Base-by-base conservation (phyloP, 1,140 invertebrate species). In the Monochamus saltuarius region DNA sequence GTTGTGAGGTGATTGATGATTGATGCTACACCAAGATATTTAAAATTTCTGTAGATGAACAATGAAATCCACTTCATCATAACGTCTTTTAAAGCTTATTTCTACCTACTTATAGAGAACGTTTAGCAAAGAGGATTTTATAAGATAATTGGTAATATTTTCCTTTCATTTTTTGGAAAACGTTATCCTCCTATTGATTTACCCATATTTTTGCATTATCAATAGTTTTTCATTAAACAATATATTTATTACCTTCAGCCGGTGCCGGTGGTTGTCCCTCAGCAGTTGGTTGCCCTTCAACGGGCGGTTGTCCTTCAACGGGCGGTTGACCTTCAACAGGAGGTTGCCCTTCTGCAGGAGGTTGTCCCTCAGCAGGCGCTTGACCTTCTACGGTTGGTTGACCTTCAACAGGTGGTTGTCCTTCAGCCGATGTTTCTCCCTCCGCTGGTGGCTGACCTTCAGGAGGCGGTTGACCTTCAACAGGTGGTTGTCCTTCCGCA, bases 321-420 rank as follows among this genome's bases (percentile, higher is more conserved):
- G 65, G 59, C 19, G 64, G 62, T 61, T 79, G 75, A 46, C 75
- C 76, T 70, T 80, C 78, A 59, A 77, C 75, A 47, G 76, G 75
- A 47, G 74, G 70, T 53, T 72, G 70, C 55, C 79, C 80, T 62
- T 81, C 81, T 47, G 77, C 75, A 71, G 76, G 80, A 52, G 73
- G 74, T 59, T 74, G 76, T 73, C 75, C 79, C 62, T 81, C 78
- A 14, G 72, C 71, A 13, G 77, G 71, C 19, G 75, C 78, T 57
- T 70, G n/a, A 42, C 40, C 16, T 42, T 42, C 36, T 2, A 29
- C 52, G n/a, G 38, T 71, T 19, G 70, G 73, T 34, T 73, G 75
- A 8, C 22, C 29, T 40, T 29, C 60, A 34, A 35, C 6, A 19
- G 56, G 4, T 11, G 64, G 35, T 19, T 53, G 34, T 19, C 43